Conservation (phyloP, 2,113 vertebrate genomes). For the Toxotes chatareus region DNA sequence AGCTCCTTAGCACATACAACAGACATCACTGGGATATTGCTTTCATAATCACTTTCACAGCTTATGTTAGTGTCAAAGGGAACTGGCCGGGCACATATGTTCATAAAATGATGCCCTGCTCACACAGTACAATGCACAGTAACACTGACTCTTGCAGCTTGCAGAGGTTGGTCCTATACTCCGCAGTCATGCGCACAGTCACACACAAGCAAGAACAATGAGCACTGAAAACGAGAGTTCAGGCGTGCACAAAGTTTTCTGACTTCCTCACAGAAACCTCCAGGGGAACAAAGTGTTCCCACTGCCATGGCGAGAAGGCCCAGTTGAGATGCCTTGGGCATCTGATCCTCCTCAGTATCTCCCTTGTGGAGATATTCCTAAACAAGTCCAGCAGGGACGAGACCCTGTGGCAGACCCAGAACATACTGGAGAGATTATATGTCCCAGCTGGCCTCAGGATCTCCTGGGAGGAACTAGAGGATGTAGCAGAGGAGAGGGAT, state of each 20-base stretch:
- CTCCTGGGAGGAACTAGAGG: constrained; percentile 11
- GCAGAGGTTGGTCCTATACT: not conserved
- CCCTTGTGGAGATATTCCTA: not conserved
- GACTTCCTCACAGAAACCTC: constrained; percentile 3
- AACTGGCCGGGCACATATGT: constrained; percentile 16
- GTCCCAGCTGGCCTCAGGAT: constrained; percentile 15
- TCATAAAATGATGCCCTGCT: not conserved
- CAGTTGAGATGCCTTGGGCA: not conserved
- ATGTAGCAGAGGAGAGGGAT: not conserved
- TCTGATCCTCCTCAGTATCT: not conserved
- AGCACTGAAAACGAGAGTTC: not conserved
- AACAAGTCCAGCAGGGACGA: constrained; percentile 12
- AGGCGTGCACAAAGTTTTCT: constrained; percentile 3
- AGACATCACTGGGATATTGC: constrained; percentile 42
- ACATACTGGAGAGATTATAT: constrained; percentile 2
- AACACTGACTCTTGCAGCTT: constrained; percentile 1
- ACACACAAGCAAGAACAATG: not conserved
- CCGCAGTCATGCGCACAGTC: not conserved
- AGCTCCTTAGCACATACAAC: constrained; percentile 32
- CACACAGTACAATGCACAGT: constrained; percentile 17
- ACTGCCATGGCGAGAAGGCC: not conserved
- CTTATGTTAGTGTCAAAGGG: constrained; percentile 53
- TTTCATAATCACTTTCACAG: constrained; percentile 58
- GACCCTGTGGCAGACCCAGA: not conserved
- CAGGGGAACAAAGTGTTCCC: not conserved